These are phyloP conservation scores for Microctonus aethiopoides DNA, from an alignment of 2,888 invertebrate species.

Conservation along the genomic window DNA sequence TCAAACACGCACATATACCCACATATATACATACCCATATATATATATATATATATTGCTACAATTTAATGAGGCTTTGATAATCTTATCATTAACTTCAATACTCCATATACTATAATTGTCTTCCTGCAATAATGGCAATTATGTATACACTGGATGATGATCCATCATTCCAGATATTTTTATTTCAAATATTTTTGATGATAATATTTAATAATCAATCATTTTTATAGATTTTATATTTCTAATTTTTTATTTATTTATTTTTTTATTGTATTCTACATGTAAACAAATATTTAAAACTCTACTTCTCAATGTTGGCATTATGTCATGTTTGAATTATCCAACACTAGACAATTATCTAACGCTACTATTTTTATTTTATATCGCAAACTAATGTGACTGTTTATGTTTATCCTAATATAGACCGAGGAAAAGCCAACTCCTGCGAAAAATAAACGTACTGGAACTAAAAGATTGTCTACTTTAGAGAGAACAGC, in stretches of 20 bases:
- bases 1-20: too few relatives aligned
- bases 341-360: neutral
- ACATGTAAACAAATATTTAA: neutral
- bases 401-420: neutral
- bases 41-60: too few relatives aligned
- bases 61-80: conserved; percentile 52
- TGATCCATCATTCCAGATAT: too few relatives aligned
- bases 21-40: too few relatives aligned
- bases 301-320: neutral
- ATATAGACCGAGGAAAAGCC: conserved; percentile 59
- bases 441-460: conserved; percentile 66
- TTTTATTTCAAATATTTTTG: too few relatives aligned
- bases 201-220: too few relatives aligned
- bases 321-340: neutral
- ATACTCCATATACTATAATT: conserved; percentile 36
- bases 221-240: too few relatives aligned
- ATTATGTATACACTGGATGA: too few relatives aligned
- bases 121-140: too few relatives aligned
- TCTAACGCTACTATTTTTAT: conserved; percentile 3
- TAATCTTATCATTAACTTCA: conserved; percentile 56
- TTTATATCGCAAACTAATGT: neutral
- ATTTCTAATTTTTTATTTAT: too few relatives aligned
- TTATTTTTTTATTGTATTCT: too few relatives aligned
- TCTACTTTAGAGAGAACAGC: conserved; percentile 68
- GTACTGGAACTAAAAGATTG: conserved; percentile 68